A percentile compares a stretch with the other conserved stretches of the same genome.
phyloP scores from a whole-genome alignment of 64 coral and sea anemone species.

The Montipora capricornis region DNA sequence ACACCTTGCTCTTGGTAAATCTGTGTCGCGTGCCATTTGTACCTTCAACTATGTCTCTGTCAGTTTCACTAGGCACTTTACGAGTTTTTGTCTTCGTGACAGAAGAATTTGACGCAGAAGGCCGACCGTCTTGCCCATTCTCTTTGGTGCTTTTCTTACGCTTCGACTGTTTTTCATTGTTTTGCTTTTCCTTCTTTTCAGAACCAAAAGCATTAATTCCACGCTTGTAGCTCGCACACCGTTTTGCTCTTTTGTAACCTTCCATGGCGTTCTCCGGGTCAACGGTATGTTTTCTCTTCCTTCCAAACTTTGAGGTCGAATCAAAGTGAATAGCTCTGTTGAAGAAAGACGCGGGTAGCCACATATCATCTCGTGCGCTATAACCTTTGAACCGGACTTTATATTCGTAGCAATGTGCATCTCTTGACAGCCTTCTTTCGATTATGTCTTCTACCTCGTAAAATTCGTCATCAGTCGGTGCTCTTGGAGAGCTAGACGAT shows the following conservation, averaged over 20 bases:
- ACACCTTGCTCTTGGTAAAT: too few species aligned
- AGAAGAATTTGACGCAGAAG: too few species aligned
- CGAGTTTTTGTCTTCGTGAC: too few species aligned
- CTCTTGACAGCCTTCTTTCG: conserved; percentile 13
- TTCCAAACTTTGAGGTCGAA: conserved; percentile 37
- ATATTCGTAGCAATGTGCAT: conserved; percentile 36
- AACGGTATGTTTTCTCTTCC: conserved; percentile 48
- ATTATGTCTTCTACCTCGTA: conserved; percentile 50
- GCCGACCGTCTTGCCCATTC: too few species aligned
- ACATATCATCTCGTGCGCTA: conserved; percentile 56
- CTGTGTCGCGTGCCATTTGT: too few species aligned
- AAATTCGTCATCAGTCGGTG: conserved; percentile 25
- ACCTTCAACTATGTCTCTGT: too few species aligned
- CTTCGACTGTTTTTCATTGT: too few species aligned
- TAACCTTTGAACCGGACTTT: conserved; percentile 69
- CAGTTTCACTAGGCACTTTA: too few species aligned
- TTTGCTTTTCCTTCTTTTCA: neutral
- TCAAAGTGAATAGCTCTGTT: conserved; percentile 52
- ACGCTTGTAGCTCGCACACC: neutral
- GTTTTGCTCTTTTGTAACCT: neutral
- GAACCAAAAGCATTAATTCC: neutral
- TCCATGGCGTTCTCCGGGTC: neutral
- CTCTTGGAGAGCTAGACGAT: neutral
- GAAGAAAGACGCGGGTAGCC: conserved; percentile 60
- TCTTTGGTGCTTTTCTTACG: too few species aligned